These are phyloP conservation scores for Cygnus olor DNA, from an alignment of 2,797 vertebrate species.

Conservation along the genomic window DNA sequence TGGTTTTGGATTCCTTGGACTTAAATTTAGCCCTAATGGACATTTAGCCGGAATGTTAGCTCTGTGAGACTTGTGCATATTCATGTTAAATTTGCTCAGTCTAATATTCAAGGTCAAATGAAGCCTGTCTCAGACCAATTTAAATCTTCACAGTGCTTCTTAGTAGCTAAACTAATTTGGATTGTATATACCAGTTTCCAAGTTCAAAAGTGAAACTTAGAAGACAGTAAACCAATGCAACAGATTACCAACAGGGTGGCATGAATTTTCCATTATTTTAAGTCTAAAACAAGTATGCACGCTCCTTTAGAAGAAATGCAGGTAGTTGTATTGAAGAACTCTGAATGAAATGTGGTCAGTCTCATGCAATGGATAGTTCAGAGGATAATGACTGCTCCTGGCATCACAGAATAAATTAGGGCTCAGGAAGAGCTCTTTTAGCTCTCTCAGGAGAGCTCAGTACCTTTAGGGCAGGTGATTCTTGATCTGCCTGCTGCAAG, in stretches of 20 bases:
- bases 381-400: background rate
- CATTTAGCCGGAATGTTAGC: background rate
- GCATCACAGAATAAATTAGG: background rate
- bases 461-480: background rate
- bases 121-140: background rate
- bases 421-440: background rate
- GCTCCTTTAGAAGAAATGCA: background rate
- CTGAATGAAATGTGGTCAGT: background rate
- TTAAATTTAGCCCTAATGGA: background rate
- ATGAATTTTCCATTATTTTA: conserved; percentile 2
- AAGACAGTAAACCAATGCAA: background rate
- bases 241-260: background rate
- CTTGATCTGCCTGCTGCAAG: background rate
- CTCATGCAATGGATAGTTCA: background rate
- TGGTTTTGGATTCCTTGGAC: background rate
- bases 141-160: background rate
- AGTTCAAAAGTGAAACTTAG: background rate
- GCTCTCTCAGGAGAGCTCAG: too few species aligned
- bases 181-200: background rate
- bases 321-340: background rate
- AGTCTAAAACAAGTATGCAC: background rate
- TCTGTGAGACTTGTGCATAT: background rate
- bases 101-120: background rate
- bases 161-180: background rate
- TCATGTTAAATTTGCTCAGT: background rate